Conservation (phyloP, 1,140 invertebrate species). For the Phortica variegata region DNA sequence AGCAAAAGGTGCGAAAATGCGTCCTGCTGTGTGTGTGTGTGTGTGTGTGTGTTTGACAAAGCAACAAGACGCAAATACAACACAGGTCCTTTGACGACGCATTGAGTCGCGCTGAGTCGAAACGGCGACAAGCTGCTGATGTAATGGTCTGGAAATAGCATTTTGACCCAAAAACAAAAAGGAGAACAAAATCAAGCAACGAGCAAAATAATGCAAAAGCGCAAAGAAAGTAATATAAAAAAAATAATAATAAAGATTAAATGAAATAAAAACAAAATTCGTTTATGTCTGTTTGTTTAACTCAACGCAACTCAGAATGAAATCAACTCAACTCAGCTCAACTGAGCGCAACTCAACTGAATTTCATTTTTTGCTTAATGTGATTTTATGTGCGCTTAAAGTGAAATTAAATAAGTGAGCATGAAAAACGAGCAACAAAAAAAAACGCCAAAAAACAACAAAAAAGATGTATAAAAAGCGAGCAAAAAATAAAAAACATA, state of each 20-base stretch:
- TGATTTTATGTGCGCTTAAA: constrained; percentile 43
- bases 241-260: too few relatives aligned
- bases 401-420: constrained; percentile 46
- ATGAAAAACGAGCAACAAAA: too few relatives aligned
- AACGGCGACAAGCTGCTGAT: constrained; percentile 11
- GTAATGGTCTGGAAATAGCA: constrained; percentile 43
- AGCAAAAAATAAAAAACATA: not conserved
- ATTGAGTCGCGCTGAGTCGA: too few relatives aligned
- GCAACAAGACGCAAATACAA: too few relatives aligned
- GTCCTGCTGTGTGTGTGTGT: constrained; percentile 5
- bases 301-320: constrained; percentile 2
- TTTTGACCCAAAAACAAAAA: not conserved
- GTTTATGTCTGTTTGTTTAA: not conserved
- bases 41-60: too few relatives aligned
- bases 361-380: constrained; percentile 51
- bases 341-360: constrained; percentile 15
- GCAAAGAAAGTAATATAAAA: too few relatives aligned
- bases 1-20: too few relatives aligned
- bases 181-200: too few relatives aligned
- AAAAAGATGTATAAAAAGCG: not conserved
- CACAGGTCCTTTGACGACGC: too few relatives aligned
- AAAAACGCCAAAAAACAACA: too few relatives aligned
- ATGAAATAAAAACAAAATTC: too few relatives aligned
- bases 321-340: constrained; percentile 9
- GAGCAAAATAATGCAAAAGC: too few relatives aligned